Conservation (phyloP, 2,888 invertebrate genomes). For the Aphodius granarius region DNA sequence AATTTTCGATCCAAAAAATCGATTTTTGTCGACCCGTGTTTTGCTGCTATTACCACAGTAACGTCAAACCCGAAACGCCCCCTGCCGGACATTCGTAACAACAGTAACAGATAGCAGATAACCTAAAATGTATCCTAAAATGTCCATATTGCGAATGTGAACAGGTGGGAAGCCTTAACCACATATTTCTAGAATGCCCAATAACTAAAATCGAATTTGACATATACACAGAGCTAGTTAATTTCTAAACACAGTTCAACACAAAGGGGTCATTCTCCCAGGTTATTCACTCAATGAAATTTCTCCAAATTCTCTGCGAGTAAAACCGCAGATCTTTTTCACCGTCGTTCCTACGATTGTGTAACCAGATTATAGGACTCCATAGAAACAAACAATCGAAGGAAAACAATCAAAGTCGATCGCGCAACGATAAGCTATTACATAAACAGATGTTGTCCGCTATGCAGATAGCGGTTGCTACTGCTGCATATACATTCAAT, state of each 20-base stretch:
- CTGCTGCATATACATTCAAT: not conserved
- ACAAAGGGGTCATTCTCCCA: not conserved
- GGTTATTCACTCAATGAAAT: not conserved
- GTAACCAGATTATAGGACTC: not conserved
- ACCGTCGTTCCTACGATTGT: not conserved
- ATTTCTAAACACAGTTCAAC: not conserved
- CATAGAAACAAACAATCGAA: not conserved
- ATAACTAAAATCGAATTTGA: too few relatives aligned
- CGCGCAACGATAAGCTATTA: not conserved
- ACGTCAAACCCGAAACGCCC: too few relatives aligned
- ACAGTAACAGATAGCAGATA: too few relatives aligned
- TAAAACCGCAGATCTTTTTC: not conserved
- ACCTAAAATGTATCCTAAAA: too few relatives aligned
- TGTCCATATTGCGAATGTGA: too few relatives aligned
- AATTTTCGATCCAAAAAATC: too few relatives aligned
- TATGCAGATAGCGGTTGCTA: not conserved
- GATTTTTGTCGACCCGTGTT: too few relatives aligned
- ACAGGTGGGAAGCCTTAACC: too few relatives aligned
- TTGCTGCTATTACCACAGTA: too few relatives aligned
- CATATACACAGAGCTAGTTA: too few relatives aligned
- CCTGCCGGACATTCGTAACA: too few relatives aligned
- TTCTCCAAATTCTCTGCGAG: not conserved
- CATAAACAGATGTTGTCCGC: not conserved
- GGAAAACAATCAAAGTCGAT: not conserved
- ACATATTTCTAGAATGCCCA: too few relatives aligned